Conservation (phyloP, 2,888 invertebrate genomes). For the Eristalis arbustorum region DNA sequence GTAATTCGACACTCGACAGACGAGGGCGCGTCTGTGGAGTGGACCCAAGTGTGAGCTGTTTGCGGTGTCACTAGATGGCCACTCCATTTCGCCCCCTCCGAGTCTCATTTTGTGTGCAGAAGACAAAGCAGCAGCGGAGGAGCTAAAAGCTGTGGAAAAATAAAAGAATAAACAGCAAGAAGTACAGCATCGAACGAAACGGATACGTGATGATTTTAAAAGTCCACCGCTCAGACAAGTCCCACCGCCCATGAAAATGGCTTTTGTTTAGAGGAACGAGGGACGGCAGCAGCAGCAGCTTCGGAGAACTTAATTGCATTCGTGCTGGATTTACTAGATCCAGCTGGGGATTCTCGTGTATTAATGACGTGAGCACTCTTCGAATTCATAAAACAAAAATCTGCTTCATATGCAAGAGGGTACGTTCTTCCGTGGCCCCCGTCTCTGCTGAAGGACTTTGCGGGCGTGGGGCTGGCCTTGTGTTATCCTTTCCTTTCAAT, state of each 20-base stretch:
- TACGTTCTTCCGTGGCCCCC: background rate
- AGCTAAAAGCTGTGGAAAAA: background rate
- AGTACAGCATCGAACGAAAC: slow-evolving; percentile 24
- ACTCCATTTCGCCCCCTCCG: slow-evolving; percentile 3
- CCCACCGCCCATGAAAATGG: background rate
- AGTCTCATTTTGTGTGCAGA: background rate
- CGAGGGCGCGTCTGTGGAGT: background rate
- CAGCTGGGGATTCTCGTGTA: background rate
- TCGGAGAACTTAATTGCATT: background rate
- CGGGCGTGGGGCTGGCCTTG: background rate
- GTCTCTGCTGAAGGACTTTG: background rate
- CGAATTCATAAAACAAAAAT: background rate
- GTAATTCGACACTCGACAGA: slow-evolving; percentile 30
- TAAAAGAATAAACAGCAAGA: background rate
- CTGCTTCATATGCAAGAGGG: slow-evolving; percentile 12
- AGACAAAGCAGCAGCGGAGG: background rate
- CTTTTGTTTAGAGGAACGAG: background rate
- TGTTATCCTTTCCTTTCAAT: slow-evolving; percentile 51
- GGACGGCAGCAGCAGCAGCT: background rate
- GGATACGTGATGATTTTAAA: slow-evolving; percentile 46
- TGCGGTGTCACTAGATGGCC: background rate
- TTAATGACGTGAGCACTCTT: background rate
- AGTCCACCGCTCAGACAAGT: slow-evolving; percentile 16
- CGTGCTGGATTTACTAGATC: background rate
- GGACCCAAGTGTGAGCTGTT: no score